A percentile compares a stretch with the other conserved stretches of the same genome.
Conservation (phyloP, 2,113 vertebrate genomes). For the Cephalopholis sonnerati region DNA sequence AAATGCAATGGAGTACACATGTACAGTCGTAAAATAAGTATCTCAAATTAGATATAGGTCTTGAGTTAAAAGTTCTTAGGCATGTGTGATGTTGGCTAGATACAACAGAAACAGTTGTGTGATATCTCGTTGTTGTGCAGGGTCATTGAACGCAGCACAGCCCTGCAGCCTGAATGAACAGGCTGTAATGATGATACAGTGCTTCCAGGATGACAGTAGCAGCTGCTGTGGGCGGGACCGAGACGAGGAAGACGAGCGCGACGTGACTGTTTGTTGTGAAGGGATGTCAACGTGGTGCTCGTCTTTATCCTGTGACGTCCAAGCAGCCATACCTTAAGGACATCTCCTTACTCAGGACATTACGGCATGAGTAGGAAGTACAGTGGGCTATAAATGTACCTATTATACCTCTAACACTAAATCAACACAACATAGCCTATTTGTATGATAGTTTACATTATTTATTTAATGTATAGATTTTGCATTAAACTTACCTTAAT, state of each 20-base stretch:
- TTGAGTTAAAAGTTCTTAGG: no score
- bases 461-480: not conserved
- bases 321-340: slow-evolving; percentile 29
- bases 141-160: slow-evolving; percentile 10
- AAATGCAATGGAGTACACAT: not conserved
- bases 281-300: slow-evolving; percentile 13
- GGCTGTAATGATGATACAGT: not conserved
- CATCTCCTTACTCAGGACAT: not conserved
- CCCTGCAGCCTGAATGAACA: not conserved
- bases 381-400: not conserved
- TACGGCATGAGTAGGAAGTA: not conserved
- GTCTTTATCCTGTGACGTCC: slow-evolving; percentile 41
- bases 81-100: no score
- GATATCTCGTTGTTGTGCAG: not conserved
- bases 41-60: no score
- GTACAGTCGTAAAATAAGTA: no score
- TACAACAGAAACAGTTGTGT: not conserved
- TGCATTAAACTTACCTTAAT: not conserved
- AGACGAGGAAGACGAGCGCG: slow-evolving; percentile 72
- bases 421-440: not conserved
- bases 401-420: not conserved
- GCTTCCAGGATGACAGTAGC: not conserved
- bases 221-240: slow-evolving; percentile 16
- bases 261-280: slow-evolving; percentile 72
- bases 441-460: no score